Conservation (phyloP, 2,888 invertebrate genomes). For the Psylliodes chrysocephalus region DNA sequence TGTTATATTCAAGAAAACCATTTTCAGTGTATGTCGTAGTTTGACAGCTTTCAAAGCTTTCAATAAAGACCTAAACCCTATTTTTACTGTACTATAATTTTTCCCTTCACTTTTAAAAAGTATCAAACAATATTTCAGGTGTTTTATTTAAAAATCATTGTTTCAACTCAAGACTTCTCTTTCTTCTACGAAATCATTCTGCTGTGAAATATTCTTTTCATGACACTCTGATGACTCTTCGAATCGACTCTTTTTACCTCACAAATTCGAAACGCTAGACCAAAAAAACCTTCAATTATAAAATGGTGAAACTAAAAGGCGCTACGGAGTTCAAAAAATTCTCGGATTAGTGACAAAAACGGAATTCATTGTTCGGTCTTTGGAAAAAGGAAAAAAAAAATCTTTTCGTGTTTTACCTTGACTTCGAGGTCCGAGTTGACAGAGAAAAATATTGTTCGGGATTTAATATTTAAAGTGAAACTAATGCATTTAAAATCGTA, state of each 20-base stretch:
- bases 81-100: background rate
- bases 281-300: conserved; percentile 23
- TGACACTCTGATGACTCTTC: conserved; percentile 25
- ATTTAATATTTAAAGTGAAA: background rate
- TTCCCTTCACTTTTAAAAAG: background rate
- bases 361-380: background rate
- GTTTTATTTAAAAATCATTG: background rate
- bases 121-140: background rate
- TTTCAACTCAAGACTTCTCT: background rate
- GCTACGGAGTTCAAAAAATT: conserved; percentile 20
- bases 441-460: background rate
- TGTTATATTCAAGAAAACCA: too few species aligned
- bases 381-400: background rate
- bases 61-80: too few species aligned
- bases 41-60: too few species aligned
- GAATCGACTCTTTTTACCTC: conserved; percentile 21
- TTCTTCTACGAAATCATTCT: background rate
- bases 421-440: background rate
- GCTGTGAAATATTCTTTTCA: conserved; percentile 39
- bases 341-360: conserved; percentile 18
- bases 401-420: background rate
- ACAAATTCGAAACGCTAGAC: conserved; percentile 19
- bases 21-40: too few species aligned
- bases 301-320: conserved; percentile 22
- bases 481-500: background rate